Conservation (phyloP, 1,140 invertebrate species). For the Pogonognathellus flavescens region DNA sequence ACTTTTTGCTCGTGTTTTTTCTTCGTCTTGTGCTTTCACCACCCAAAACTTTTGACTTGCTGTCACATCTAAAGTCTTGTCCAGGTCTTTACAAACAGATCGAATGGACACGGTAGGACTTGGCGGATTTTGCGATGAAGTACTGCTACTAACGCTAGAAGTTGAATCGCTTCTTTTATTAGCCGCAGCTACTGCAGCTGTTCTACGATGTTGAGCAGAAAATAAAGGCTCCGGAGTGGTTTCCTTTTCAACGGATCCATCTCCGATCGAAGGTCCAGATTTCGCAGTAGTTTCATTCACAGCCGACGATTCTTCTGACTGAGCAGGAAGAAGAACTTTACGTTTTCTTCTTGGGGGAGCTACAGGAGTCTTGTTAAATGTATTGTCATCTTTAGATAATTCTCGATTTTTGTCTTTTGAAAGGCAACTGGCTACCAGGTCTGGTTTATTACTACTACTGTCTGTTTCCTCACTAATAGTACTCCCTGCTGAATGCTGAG, state of each 20-base stretch:
- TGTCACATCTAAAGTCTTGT: constrained; percentile 53
- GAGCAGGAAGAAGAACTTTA: constrained; percentile 71
- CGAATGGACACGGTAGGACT: constrained; percentile 64
- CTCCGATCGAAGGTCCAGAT: background rate
- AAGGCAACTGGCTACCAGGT: constrained; percentile 86
- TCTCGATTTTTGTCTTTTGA: constrained; percentile 77
- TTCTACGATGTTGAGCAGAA: constrained; percentile 41
- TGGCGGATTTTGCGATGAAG: constrained; percentile 53
- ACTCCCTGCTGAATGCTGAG: background rate
- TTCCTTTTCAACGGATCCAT: background rate
- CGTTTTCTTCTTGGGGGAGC: constrained; percentile 87
- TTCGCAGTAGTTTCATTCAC: constrained; percentile 1
- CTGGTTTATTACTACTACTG: constrained; percentile 82
- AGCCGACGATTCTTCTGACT: background rate
- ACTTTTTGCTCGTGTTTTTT: constrained; percentile 77
- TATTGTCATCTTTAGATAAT: constrained; percentile 66
- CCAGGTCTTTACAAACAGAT: constrained; percentile 53
- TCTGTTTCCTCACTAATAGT: background rate
- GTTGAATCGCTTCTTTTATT: constrained; percentile 47
- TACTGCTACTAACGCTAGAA: background rate
- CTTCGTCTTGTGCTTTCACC: constrained; percentile 75
- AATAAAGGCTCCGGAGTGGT: constrained; percentile 16
- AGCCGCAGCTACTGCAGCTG: constrained; percentile 15
- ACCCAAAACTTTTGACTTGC: constrained; percentile 54
- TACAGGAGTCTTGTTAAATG: constrained; percentile 74